Percentiles rank a stretch among this genome's conserved stretches.
phyloP scores from a whole-genome alignment of 2,797 vertebrate genomes.

The Loriculus beryllinus region DNA sequence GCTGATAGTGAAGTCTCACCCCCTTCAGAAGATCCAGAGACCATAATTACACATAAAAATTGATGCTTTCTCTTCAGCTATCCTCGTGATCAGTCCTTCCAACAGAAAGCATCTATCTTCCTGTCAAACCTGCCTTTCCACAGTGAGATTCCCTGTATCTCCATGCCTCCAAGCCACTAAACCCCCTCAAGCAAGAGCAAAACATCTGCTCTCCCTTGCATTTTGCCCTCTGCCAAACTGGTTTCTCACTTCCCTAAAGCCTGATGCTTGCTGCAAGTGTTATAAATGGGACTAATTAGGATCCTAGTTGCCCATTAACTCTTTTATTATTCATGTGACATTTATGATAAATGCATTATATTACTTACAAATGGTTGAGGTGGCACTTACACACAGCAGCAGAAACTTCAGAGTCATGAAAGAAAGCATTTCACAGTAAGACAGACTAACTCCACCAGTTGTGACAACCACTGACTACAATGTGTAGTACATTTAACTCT shows the following conservation, averaged over 20 bases:
- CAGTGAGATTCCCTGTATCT: not conserved
- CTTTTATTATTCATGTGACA: conserved; percentile 41
- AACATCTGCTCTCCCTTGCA: not conserved
- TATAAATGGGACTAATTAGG: conserved; percentile 25
- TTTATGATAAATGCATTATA: conserved; percentile 20
- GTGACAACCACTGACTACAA: not conserved
- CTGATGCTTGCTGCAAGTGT: rapidly evolving
- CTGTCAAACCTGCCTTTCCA: not conserved
- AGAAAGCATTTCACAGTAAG: not conserved
- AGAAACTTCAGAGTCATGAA: not conserved
- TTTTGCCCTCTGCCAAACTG: not conserved
- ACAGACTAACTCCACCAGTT: not conserved
- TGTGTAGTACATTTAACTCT: not conserved
- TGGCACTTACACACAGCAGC: conserved; percentile 12
- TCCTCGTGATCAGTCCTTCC: not conserved
- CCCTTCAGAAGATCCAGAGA: not conserved
- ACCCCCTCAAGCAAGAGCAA: not conserved
- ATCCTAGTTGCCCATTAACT: conserved; percentile 9
- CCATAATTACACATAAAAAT: not conserved
- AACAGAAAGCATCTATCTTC: not conserved
- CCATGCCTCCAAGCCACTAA: not conserved
- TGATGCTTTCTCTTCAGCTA: not conserved
- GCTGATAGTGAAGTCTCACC: not conserved
- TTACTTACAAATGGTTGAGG: conserved; percentile 16
- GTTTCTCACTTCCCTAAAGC: not conserved